phyloP scores from a whole-genome alignment of 2,888 invertebrate species.

The Ypsolopha scabrella region DNA sequence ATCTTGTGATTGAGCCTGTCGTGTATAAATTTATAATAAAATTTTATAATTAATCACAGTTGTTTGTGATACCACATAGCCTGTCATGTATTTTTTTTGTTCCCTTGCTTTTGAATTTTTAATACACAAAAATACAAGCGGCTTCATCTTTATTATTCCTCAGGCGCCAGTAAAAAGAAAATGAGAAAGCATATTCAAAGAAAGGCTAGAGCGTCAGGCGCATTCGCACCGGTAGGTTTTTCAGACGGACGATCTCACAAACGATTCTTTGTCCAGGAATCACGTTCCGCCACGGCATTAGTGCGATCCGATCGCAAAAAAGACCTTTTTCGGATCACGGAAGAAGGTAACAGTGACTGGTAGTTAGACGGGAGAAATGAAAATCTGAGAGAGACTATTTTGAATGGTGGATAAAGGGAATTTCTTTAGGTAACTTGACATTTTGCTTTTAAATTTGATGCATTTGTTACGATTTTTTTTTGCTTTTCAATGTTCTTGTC shows the following conservation, averaged over 20 bases:
- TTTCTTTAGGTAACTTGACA: neutral
- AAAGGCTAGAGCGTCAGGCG: neutral
- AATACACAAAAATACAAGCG: too few relatives aligned
- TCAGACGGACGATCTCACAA: neutral
- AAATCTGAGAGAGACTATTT: neutral
- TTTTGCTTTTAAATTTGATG: neutral
- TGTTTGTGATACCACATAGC: too few relatives aligned
- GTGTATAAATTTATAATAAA: too few relatives aligned
- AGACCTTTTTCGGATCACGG: constrained; percentile 1
- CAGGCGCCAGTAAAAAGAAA: neutral
- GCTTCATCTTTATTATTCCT: too few relatives aligned
- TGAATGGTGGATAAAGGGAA: neutral
- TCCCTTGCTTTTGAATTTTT: too few relatives aligned
- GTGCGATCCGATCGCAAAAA: constrained; percentile 1
- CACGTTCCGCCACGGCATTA: constrained; percentile 6
- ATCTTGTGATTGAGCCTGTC: too few relatives aligned
- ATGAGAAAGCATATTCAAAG: neutral
- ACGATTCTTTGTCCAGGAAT: constrained; percentile 3
- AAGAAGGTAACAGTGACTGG: neutral
- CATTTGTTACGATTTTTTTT: too few relatives aligned
- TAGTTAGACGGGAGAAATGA: neutral
- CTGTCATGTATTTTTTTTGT: too few relatives aligned
- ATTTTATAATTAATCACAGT: too few relatives aligned
- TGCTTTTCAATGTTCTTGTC: too few relatives aligned
- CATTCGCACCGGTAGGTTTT: neutral